Evolutionary conservation across 2,888 invertebrate genomes (phyloP), one percentile per base, ranked within the genome.

Genomic region (Octonoba sinensis): DNA sequence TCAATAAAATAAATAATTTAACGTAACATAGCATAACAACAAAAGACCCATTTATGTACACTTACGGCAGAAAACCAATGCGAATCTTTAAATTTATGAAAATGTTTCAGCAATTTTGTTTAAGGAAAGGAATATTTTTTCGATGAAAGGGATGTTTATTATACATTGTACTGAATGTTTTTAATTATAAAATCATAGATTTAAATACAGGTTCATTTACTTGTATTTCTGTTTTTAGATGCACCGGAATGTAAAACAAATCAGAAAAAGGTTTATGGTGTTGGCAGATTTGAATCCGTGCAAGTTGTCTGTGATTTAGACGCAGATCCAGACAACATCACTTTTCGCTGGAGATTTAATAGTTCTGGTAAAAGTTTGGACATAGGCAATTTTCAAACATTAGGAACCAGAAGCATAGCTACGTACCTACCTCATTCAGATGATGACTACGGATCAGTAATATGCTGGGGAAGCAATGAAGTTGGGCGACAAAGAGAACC

Each of bases 271-370:
- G 93, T 96, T 18, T 96, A 96, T 87, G 96, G 96, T 0, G 95
- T 96, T 3, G 96, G 96, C 3, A 95, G 96, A 87, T 94, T 95
- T 87, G 96, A 96, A 88, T 92, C 93, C 85, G 86, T 86, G 3
- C 84, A 85, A 24, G 85, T 87, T 11, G 84, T 93, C 0, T 86
- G 86, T 57, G 85, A 85, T 22, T 71, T 86, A 16, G 85, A 85
- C 59, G 82, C 85, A 6, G 86, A 86, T 74, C 86, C 86, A 2
- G 75, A 82, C 44, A 85, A 86, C 73, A 93, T 94, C 86, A 93
- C 92, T 87, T 96, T 96, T 90, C 93, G 94, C 86, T 96, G 96
- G 96, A 95, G 95, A 90, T 96, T 96, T 91, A 96, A 96, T 90
- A 96, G 95, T 89, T 94, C 95, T 56, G 72, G 70, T 13, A 75